Evolutionary conservation across 1,140 invertebrate species (phyloP), one percentile per base, ranked within the genome.

Genomic region (Lepidostoma basale): DNA sequence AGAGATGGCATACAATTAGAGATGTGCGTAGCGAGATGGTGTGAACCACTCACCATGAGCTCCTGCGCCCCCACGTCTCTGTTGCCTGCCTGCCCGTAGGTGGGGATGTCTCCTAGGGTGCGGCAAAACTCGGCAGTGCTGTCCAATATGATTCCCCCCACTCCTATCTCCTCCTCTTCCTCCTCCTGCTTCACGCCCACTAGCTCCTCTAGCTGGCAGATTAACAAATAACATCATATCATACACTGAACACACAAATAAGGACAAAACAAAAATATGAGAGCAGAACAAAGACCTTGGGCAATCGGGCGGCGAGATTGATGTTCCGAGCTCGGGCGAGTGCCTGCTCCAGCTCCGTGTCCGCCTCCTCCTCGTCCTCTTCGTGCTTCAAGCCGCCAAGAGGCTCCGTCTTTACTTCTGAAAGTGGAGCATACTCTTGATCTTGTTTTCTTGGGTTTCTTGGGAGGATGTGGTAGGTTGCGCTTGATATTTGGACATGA

Each of bases 71-170:
- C 88, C 81, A 92, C 92, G 76, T 95, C 93, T 67, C 94, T 83
- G 80, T 96, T 96, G 33, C 94, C 92, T 45, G 94, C 88, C 76
- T 92, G 87, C 12, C 94, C 92, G 79, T 95, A 95, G 0, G 93
- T 97, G 33, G 96, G 95, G 75, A 98, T 97, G 78, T 98, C 96
- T 20, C 97, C 95, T 2, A 99, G 83, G 36, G 95, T 96, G 72
- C 97, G 87, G 79, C 97, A 98, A 84, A 98, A 99, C 84, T 99
- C 97, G 0, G 96, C 95, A 0, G 96, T 98, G 10, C 95, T 90
- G 84, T 98, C 97, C 26, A 98, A 80, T 26, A 94, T 87, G 73
- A 98, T 97, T 68, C 85, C 85, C 2, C 85, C 83, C 22, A 80
- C 79, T 59, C 76, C 74, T 36, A 76, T 75, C 6, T 82, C 81